These are phyloP conservation scores for Leptinotarsa texana DNA, from an alignment of 1,140 invertebrate species.

Conservation along the genomic window DNA sequence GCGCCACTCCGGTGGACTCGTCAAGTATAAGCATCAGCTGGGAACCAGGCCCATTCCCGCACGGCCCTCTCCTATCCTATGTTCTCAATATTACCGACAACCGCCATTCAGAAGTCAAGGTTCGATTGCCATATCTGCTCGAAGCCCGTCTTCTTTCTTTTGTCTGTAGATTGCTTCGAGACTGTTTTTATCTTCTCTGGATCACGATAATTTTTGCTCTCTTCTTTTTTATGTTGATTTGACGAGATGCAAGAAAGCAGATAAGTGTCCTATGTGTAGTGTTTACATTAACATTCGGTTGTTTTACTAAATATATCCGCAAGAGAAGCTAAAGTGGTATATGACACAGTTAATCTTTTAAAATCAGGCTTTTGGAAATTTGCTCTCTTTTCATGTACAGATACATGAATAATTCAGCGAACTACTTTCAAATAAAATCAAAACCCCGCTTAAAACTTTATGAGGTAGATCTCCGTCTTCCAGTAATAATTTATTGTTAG, in stretches of 20 bases:
- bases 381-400: no score
- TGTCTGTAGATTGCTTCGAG: no score
- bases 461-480: no score
- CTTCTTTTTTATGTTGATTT: constrained; percentile 17
- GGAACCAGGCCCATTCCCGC: constrained; percentile 83
- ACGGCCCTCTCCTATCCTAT: constrained; percentile 86
- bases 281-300: neutral
- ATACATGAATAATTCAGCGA: no score
- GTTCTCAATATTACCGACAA: constrained; percentile 70
- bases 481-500: no score
- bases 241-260: constrained; percentile 7
- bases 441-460: no score
- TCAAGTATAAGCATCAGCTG: constrained; percentile 83
- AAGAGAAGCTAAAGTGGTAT: no score
- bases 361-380: no score
- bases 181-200: constrained; percentile 14
- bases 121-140: constrained; percentile 45
- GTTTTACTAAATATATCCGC: neutral
- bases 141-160: neutral
- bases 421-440: no score
- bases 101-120: constrained; percentile 69
- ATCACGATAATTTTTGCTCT: neutral
- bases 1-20: constrained; percentile 79
- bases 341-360: no score
- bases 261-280: neutral